Base-by-base conservation (phyloP, 2,888 invertebrate species). In the Meiosimyza platycephala region DNA sequence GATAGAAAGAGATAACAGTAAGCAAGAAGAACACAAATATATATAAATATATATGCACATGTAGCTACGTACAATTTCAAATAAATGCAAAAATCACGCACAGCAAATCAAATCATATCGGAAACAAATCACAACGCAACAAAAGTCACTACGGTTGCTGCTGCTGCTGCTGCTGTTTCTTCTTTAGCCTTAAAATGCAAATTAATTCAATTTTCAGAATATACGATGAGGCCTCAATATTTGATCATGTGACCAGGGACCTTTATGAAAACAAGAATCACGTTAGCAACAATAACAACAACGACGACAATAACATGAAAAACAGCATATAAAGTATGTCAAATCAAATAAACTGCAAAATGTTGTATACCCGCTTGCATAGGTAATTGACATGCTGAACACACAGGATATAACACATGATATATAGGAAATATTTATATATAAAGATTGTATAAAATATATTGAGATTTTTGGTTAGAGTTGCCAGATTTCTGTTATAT, bases 151-250 rank as follows among this genome's bases (percentile, higher is more conserved):
- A 40, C 40, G 40, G 40, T 4, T 40, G 40, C 40, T 40, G 40
- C 6, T 40, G 40, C 40, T 40, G 40, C 6, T 40, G 40, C 40
- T 40, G 7, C 40, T 40, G 40, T 4, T 40, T 40, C 40, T 69
- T 69, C 60, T 69, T 69, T 28, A 33, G 51, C 33, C 69, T 69
- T 28, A 51, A 69, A 60, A 69, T 69, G 69, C 69, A 69, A 69
- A 69, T 69, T 51, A 60, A 69, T 60, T 59, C 69, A 69, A 69
- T 69, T 59, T 59, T 59, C 60, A 50, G 40, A 6, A 50, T 13
- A 28, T 18, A 57, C 57, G 16, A 22, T 40, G 7, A 15, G 47
- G 40, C 47, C 16, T 67, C 55, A 55, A 40, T 55, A 67, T 57
- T 67, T 33, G 67, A 57, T 22, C 18, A 33, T 15, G 33, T 48